Evolutionary conservation across 2,888 invertebrate genomes (phyloP).

Genomic region (Lathronympha strigana): DNA sequence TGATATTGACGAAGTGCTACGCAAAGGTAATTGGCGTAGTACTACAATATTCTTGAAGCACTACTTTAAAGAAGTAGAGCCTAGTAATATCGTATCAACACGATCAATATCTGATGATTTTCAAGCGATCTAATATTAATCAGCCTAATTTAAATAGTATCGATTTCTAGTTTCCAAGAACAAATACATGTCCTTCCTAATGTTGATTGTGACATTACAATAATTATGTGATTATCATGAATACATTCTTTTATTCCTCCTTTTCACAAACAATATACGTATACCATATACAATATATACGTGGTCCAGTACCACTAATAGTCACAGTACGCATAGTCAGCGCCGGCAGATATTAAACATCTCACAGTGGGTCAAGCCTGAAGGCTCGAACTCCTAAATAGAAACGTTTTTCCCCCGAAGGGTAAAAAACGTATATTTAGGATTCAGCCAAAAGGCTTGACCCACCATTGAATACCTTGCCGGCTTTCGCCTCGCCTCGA

Average conservation of each 20-base stretch:
- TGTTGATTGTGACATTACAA: neutral
- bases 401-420: neutral
- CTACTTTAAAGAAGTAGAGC: neutral
- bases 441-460: slow-evolving; percentile 16
- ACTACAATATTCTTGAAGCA: neutral
- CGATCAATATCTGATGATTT: neutral
- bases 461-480: slow-evolving; percentile 7
- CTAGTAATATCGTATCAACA: neutral
- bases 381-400: slow-evolving; percentile 12
- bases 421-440: too few species aligned
- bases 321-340: slow-evolving; percentile 20
- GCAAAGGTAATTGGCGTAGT: neutral
- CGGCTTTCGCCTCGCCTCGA: slow-evolving; percentile 8
- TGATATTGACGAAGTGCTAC: neutral
- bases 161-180: neutral
- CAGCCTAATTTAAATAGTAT: neutral
- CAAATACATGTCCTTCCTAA: neutral
- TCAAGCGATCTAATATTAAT: neutral
- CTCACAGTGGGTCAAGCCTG: slow-evolving; percentile 20
- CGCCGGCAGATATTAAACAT: slow-evolving; percentile 17
- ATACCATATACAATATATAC: neutral
- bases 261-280: neutral
- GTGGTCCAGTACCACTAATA: neutral
- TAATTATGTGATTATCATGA: neutral
- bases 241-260: slow-evolving; percentile 1